Evolutionary conservation across 2,797 vertebrate species (phyloP), one percentile per base, ranked within the genome.

Genomic region (Channa striata): DNA sequence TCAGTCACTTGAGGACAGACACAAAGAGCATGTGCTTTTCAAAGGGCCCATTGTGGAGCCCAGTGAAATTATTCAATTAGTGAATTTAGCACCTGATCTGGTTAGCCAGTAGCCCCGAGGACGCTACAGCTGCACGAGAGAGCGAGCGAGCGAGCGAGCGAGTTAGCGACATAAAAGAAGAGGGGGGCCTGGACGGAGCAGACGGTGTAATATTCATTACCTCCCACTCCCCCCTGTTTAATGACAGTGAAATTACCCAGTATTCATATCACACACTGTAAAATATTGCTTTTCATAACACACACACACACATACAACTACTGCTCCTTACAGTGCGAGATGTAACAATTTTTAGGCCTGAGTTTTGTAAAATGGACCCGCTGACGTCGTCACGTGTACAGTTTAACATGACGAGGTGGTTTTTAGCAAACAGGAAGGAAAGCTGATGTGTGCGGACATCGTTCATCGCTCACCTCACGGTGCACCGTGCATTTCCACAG

Each of bases 21-120:
- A 92, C 89, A 92, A 89, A 91, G 90, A 91, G 83, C 84, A 81
- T 86, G 74, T 81, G 54, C 82, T 87, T 92, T 91, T 88, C 84
- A 89, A 89, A 89, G 84, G 81, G 82, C 83, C 88, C 82, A 89
- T 90, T 90, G 90, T 89, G 87, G 87, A 90, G 87, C 89, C 78
- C 72, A 82, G 88, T 84, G 87, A 93, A 93, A 92, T 93, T 92
- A 92, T 93, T 93, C 90, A 93, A 92, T 93, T 92, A 90, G 93
- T 84, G 85, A 90, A 91, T 91, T 93, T 90, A 92, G 89, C 92
- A 91, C 92, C 93, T 92, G 91, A 93, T 93, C 89, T 93, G 89
- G 88, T 91, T 90, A 91, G 83, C 86, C 78, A 76, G 84, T 81
- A 75, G 89, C 88, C 88, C 89, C 44, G 84, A 92, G 91, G 91